These are phyloP conservation scores for Parnassius smintheus DNA, from an alignment of 2,888 invertebrate species.

Conservation along the genomic window DNA sequence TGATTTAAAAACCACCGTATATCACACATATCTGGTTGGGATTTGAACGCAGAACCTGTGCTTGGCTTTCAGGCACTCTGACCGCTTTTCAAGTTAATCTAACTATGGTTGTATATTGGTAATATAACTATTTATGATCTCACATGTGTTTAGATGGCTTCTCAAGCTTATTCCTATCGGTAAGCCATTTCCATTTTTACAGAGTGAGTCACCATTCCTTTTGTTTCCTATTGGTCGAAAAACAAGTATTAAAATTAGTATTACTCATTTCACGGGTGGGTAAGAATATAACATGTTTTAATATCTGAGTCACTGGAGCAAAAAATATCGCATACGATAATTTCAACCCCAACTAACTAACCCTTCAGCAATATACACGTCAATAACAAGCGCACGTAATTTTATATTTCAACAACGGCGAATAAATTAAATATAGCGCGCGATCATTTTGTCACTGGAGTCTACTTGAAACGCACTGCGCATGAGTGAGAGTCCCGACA, in stretches of 20 bases:
- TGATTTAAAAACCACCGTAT: no score
- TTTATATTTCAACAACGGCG: constrained; percentile 18
- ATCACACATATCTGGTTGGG: no score
- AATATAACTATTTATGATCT: no score
- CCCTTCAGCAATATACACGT: constrained; percentile 11
- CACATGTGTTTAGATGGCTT: no score
- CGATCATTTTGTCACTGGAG: constrained; percentile 47
- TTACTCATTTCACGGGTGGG: constrained; percentile 10
- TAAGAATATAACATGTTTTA: not conserved
- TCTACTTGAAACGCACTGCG: constrained; percentile 43
- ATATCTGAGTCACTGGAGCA: constrained; percentile 22
- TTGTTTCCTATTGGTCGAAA: not conserved
- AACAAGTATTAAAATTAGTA: constrained; percentile 8
- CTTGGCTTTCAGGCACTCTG: no score
- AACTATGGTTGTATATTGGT: no score
- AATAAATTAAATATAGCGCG: constrained; percentile 37
- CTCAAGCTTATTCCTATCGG: no score
- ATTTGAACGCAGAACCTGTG: no score
- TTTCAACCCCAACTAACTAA: constrained; percentile 3
- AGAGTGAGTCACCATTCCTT: not conserved
- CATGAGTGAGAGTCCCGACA: constrained; percentile 65
- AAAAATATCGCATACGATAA: constrained; percentile 13
- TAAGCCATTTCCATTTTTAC: not conserved
- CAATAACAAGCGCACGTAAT: constrained; percentile 16
- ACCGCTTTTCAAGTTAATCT: no score